Conservation (phyloP, 92 coral and sea anemone genomes). For the Porites evermanni region DNA sequence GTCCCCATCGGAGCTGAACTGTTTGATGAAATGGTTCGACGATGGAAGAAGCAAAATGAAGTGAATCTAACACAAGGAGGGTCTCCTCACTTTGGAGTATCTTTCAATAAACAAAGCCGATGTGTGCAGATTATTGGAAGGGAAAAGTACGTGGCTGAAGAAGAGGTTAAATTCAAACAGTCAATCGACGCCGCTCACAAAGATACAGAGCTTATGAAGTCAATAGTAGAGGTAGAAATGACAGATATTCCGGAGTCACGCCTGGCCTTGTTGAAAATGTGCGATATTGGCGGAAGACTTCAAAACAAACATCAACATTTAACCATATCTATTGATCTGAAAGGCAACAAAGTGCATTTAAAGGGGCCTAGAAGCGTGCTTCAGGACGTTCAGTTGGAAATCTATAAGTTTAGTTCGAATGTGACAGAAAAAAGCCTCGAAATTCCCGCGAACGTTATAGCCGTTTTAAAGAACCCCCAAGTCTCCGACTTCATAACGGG, state of each 20-base stretch:
- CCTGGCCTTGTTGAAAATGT: constrained; percentile 11
- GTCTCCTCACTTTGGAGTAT: neutral
- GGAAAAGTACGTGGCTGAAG: constrained; percentile 8
- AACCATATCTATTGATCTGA: constrained; percentile 7
- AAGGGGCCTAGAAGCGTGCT: constrained; percentile 32
- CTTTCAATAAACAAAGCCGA: neutral
- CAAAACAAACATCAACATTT: constrained; percentile 21
- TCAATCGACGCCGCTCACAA: constrained; percentile 1
- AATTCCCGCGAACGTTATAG: constrained; percentile 29
- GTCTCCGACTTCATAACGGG: constrained; percentile 13
- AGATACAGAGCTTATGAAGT: constrained; percentile 20
- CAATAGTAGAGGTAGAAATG: constrained; percentile 14
- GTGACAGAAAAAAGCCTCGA: constrained; percentile 11
- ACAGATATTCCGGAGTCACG: neutral
- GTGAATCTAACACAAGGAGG: neutral
- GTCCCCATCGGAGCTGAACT: constrained; percentile 7
- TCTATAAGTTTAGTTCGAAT: constrained; percentile 11
- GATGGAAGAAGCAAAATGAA: neutral
- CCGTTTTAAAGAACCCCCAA: constrained; percentile 5
- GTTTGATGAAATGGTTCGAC: constrained; percentile 8
- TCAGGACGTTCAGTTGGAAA: constrained; percentile 18
- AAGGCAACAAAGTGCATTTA: constrained; percentile 6
- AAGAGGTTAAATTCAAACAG: neutral
- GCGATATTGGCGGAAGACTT: constrained; percentile 7
- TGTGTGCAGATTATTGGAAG: constrained; percentile 39